Evolutionary conservation across 2,888 invertebrate genomes (phyloP), one percentile per base, ranked within the genome.

Genomic region (Phasia obesa): DNA sequence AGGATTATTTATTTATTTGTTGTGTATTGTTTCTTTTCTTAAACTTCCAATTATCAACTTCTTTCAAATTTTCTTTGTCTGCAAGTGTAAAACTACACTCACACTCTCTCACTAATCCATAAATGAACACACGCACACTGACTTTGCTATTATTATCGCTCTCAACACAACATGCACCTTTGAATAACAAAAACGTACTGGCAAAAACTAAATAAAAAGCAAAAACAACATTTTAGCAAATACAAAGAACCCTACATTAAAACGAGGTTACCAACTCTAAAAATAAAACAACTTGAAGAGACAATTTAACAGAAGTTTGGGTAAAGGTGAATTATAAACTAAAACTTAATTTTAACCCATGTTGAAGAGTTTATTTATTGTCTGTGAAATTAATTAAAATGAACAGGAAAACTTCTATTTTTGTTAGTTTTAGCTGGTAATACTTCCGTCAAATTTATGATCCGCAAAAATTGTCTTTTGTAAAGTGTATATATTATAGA

Each of bases 131-230:
- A 70, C 42, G 25, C 13, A 53, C 74, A 60, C 70, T 53, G 31
- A 3, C 23, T 59, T 65, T 53, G 19, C 53, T 47, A 25, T 69
- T 67, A 27, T 2, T 65, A 44, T 44, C 5, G 1, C 64, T 25
- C 35, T 65, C 44, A 31, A 73, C 38, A 75, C 83, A 75, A 83
- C 79, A 53, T 67, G 19, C 47, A 70, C 83, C 83, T 83, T 76
- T 62, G 67, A 83, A 83, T 57, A 71, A 71, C 79, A 67, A 79
- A 76, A 83, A 67, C 62, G 49, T 62, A 83, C 83, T 83, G 79
- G 64, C 67, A 76, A 75, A 78, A 70, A 35, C 7, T 51, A 35
- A 53, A 75, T 27, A 25, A 69, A 78, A 78, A 75, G 53, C 49
- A 79, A 75, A 74, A 67, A 65, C 62, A 82, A 78, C 21, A 44